Conservation (phyloP, 2,797 vertebrate genomes). For the Acrossocheilus wenchowensis region DNA sequence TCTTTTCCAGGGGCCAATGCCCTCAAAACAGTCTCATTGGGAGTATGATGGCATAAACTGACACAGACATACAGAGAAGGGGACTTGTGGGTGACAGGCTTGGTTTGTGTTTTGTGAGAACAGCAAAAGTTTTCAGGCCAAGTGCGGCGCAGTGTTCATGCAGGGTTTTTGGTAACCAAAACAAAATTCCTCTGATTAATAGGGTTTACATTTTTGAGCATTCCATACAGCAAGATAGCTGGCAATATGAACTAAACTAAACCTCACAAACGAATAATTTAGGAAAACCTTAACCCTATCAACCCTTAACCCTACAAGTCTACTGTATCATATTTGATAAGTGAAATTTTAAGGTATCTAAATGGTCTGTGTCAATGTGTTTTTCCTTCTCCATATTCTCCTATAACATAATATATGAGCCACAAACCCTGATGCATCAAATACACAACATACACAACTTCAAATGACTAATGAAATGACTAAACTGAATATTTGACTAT, state of each 20-base stretch:
- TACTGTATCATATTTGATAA: background rate
- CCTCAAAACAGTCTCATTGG: conserved; percentile 73
- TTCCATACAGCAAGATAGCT: background rate
- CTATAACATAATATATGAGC: background rate
- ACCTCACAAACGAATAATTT: background rate
- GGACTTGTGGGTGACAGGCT: background rate
- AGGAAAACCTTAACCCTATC: background rate
- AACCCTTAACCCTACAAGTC: background rate
- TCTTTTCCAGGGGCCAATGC: conserved; percentile 74
- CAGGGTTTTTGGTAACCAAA: background rate
- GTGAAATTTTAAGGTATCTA: background rate
- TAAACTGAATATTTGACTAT: background rate
- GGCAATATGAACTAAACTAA: background rate
- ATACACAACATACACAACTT: background rate
- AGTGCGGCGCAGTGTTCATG: background rate
- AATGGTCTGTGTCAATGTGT: background rate
- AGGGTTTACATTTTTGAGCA: background rate
- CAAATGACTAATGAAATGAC: background rate
- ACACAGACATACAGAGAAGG: background rate
- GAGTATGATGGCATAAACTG: conserved; percentile 30
- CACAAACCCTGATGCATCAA: background rate
- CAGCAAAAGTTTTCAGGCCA: background rate
- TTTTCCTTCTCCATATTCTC: background rate
- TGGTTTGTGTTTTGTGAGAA: conserved; percentile 17
- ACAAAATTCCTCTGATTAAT: background rate